Evolutionary conservation across 2,888 invertebrate genomes (phyloP).

Genomic region (Lymantria monacha): DNA sequence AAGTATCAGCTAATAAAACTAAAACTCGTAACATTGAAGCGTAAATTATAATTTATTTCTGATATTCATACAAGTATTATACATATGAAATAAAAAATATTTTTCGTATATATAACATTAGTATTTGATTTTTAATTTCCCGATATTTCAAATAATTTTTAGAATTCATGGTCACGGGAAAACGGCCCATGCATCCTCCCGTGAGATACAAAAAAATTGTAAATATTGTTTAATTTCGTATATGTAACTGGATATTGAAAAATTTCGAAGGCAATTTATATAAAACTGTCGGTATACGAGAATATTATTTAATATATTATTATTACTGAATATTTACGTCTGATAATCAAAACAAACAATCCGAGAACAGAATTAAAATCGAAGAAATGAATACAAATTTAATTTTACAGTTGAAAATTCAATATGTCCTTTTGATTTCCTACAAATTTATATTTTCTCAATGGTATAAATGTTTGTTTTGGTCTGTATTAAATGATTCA

Average conservation of each 20-base stretch:
- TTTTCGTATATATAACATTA: too few species aligned
- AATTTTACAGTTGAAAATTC: constrained; percentile 7
- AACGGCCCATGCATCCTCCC: too few species aligned
- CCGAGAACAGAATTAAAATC: constrained; percentile 25
- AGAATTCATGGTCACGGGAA: too few species aligned
- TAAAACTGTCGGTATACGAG: constrained; percentile 25
- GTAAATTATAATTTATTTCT: too few species aligned
- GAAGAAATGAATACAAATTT: constrained; percentile 28
- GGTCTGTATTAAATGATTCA: constrained; percentile 64
- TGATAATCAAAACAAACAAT: constrained; percentile 47
- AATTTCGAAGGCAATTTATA: neutral
- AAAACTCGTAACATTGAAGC: too few species aligned
- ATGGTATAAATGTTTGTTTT: constrained; percentile 35
- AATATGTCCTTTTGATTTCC: neutral
- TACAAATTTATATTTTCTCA: constrained; percentile 7
- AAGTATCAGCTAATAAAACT: too few species aligned
- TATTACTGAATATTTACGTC: constrained; percentile 40
- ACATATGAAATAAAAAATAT: too few species aligned
- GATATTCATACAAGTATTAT: too few species aligned
- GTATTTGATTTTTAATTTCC: too few species aligned
- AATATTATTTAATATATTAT: constrained; percentile 40
- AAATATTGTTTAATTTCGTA: too few species aligned
- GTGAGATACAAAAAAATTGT: too few species aligned
- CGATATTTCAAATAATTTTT: too few species aligned
- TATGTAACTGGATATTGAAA: neutral